A percentile compares a stretch with the other conserved stretches of the same genome.
These are phyloP conservation scores for Lasioglossum vierecki DNA, from an alignment of 2,888 invertebrate genomes.

Conservation along the genomic window DNA sequence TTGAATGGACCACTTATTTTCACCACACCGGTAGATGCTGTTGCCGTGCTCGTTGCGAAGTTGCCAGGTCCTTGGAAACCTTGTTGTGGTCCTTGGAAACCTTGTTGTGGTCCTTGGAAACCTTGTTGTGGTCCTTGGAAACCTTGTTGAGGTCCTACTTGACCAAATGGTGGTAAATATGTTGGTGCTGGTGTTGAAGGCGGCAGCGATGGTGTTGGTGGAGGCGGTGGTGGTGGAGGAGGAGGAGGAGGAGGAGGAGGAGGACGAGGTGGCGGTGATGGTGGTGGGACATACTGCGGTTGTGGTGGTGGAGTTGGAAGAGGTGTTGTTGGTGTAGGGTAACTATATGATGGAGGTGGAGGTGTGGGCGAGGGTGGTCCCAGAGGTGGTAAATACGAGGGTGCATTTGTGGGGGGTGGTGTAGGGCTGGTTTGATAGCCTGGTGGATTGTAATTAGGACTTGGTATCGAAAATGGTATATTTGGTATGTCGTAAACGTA, in stretches of 20 bases:
- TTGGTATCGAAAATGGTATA: conserved; percentile 68
- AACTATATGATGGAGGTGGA: conserved; percentile 25
- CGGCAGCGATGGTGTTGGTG: conserved; percentile 36
- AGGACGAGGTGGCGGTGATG: conserved; percentile 20
- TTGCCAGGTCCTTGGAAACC: not conserved
- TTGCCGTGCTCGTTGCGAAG: conserved; percentile 6
- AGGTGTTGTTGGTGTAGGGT: conserved; percentile 47
- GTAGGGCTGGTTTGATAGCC: conserved; percentile 21
- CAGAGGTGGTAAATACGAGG: conserved; percentile 34
- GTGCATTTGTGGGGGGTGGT: conserved; percentile 30
- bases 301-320: conserved; percentile 45
- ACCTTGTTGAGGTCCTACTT: not conserved
- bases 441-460: conserved; percentile 47
- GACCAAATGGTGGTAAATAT: conserved; percentile 64
- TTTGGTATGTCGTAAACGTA: conserved; percentile 75
- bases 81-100: no score
- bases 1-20: conserved; percentile 14
- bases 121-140: not conserved
- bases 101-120: no score
- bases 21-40: not conserved
- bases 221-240: conserved; percentile 15
- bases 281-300: conserved; percentile 26
- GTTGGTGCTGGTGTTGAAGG: conserved; percentile 61
- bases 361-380: conserved; percentile 38
- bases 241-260: conserved; percentile 11